phyloP scores from a whole-genome alignment of 2,113 vertebrate species.

The Calyptommatus sinebrachiatus region DNA sequence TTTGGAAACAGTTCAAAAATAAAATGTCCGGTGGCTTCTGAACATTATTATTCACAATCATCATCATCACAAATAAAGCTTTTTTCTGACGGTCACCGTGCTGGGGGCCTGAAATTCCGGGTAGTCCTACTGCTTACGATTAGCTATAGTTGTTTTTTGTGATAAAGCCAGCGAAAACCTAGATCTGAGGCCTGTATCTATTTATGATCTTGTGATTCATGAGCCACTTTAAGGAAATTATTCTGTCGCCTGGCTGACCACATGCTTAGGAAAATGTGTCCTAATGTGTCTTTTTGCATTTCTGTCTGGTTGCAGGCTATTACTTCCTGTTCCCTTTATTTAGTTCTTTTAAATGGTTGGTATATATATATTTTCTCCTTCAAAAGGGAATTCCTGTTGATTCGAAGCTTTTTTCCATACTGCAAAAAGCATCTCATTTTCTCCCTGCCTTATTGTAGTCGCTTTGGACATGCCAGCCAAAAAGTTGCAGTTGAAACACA shows the following conservation, averaged over 20 bases:
- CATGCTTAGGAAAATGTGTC: background rate
- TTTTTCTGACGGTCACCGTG: background rate
- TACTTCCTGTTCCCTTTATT: background rate
- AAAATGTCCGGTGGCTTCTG: background rate
- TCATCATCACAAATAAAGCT: background rate
- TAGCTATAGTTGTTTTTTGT: background rate
- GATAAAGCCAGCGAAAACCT: background rate
- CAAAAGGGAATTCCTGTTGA: constrained; percentile 8
- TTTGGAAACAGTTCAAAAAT: background rate
- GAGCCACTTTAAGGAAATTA: background rate
- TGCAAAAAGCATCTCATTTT: background rate
- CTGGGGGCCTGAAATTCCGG: background rate
- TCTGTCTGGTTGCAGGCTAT: constrained; percentile 8
- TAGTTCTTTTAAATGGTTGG: background rate
- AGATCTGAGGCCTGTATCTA: background rate
- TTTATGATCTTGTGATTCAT: constrained; percentile 22
- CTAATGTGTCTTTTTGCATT: background rate
- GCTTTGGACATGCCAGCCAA: background rate
- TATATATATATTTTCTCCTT: background rate
- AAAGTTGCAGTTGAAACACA: background rate
- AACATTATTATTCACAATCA: background rate
- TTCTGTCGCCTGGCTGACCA: background rate
- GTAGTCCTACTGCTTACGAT: background rate
- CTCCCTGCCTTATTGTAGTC: background rate
- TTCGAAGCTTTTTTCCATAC: background rate